Conservation (phyloP, 2,797 vertebrate species). For the Sternarchorhynchus goeldii region DNA sequence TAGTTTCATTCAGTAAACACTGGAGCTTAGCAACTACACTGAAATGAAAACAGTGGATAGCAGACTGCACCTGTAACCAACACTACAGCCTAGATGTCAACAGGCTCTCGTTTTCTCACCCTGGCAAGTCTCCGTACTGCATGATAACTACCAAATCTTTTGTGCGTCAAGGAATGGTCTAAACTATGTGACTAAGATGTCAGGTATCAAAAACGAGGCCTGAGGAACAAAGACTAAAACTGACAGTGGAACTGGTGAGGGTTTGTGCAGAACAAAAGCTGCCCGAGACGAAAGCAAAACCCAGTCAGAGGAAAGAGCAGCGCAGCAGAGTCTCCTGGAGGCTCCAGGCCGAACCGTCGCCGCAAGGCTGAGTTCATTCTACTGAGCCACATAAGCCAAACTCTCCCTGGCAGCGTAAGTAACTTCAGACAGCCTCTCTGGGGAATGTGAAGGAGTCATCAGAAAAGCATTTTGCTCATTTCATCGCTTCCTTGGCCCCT, state of each 20-base stretch:
- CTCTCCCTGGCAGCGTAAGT: conserved; percentile 43
- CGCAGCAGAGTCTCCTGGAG: conserved; percentile 9
- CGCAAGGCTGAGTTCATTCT: conserved; percentile 19
- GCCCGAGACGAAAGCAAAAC: not conserved
- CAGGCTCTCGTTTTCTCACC: not conserved
- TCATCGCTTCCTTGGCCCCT: conserved; percentile 42
- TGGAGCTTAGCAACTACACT: conserved; percentile 37
- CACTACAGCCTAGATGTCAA: not conserved
- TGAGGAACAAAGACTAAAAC: not conserved
- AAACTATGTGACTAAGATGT: not conserved
- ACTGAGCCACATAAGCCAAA: conserved; percentile 43
- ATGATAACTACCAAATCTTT: conserved; percentile 12
- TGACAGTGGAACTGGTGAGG: not conserved
- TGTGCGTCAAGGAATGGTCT: not conserved
- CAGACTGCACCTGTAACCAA: conserved; percentile 13
- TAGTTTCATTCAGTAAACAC: conserved; percentile 37
- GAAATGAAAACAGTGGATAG: conserved; percentile 27
- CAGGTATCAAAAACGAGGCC: not conserved
- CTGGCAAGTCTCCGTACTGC: not conserved
- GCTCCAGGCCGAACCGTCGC: not conserved
- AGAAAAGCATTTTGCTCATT: conserved; percentile 36
- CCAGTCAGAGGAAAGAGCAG: not conserved
- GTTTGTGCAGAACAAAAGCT: not conserved
- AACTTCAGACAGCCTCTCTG: conserved; percentile 40
- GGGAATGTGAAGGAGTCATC: conserved; percentile 41